Evolutionary conservation across 2,888 invertebrate genomes (phyloP), one percentile per base, ranked within the genome.

Genomic region (Hecatera dysodea): DNA sequence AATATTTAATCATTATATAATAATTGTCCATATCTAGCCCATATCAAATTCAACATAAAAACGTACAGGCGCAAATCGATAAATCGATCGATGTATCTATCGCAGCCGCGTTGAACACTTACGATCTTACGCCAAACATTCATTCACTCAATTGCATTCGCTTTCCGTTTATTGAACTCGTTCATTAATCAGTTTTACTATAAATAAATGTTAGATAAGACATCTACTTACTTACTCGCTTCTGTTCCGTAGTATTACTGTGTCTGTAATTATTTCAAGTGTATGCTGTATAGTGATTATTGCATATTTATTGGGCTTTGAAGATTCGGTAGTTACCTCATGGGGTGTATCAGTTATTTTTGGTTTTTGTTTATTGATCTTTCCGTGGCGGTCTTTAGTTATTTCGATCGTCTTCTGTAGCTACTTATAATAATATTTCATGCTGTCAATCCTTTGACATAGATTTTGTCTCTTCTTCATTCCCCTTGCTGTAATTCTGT

Each of bases 151-250:
- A 72, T 66, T 65, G 78, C 66, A 75, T 67, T 78, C 75, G 64
- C 67, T 73, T 72, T 81, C 72, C 79, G 86, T 85, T 63, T 68
- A 63, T 75, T 84, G 84, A 77, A 78, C 83, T 76, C 68, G 39
- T 55, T 75, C 79, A 78, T 76, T 78, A 79, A 79, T 83, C 84
- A 77, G 71, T 72, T 78, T 39, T 59, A 53, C 76, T 68, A 84
- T 85, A 77, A 81, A 84, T 83, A 84, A 74, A 69, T 55, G 52
- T 50, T 55, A 33, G 76, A 81, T 85, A 84, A 79, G 53, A 44
- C 59, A 27, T 15, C 67, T 65, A 71, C 72, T 75, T 75, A 69
- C 72, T 74, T 62, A 60, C 36, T n/a, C 61, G 66, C 70, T 61
- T 60, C 71, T 82, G 80, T 69, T 79, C 29, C 7, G 50, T 39